Conservation (phyloP, 2,797 vertebrate genomes). For the Pterois miles region DNA sequence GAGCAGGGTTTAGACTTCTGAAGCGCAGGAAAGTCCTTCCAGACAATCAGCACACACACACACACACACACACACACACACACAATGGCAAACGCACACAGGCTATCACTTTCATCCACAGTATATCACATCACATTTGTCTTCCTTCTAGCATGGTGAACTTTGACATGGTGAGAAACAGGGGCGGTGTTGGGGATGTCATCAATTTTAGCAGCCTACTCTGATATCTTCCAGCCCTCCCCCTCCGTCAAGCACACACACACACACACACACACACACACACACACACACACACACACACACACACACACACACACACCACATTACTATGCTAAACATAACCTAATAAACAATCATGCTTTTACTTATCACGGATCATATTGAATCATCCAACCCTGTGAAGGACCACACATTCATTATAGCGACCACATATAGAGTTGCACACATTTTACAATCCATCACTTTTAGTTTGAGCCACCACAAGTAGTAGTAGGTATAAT, state of each 20-base stretch:
- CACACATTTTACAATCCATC: neutral
- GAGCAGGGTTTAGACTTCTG: conserved; percentile 71
- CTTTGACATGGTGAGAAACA: conserved; percentile 62
- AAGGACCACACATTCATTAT: neutral
- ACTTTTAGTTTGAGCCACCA: neutral
- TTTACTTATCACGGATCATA: neutral
- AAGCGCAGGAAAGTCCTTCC: conserved; percentile 74
- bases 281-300: neutral
- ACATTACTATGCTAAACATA: too few relatives aligned
- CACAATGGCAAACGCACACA: conserved; percentile 17
- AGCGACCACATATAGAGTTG: neutral
- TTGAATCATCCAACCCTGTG: neutral
- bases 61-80: conserved; percentile 39
- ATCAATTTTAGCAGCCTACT: conserved; percentile 63
- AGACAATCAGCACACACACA: conserved; percentile 55
- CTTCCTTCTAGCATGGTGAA: conserved; percentile 60
- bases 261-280: neutral
- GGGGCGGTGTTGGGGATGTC: conserved; percentile 57
- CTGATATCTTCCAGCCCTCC: conserved; percentile 12
- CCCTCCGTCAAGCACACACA: neutral
- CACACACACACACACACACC: too few relatives aligned
- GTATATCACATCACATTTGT: conserved; percentile 60
- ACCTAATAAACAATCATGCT: neutral
- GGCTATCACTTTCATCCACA: conserved; percentile 56
- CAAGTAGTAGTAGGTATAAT: neutral